Base-by-base conservation (phyloP, 1,140 invertebrate genomes). In the Eumaeus atala region DNA sequence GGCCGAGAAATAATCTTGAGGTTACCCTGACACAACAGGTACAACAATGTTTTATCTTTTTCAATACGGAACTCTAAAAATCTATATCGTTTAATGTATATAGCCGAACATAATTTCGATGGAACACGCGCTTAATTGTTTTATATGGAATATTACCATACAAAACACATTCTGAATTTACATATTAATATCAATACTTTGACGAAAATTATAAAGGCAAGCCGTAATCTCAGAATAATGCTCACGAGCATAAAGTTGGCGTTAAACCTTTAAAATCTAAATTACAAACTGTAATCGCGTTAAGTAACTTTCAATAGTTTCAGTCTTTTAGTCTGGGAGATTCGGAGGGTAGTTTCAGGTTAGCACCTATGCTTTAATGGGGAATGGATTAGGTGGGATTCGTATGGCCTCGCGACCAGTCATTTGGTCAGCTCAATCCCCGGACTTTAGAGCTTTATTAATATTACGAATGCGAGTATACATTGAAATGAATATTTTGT, bases 271-370 rank as follows among this genome's bases (percentile, higher is more conserved):
- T 44, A 17, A 44, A 44, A 40, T 59, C 52, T 56, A 65, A 67
- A 75, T 68, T 71, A 59, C 54, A 44, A 47, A 48, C 48, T 49
- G 33, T 57, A 77, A 78, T 74, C 76, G 62, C 62, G 58, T 67
- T 71, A 76, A 81, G 71, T 83, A 78, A 84, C 74, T 85, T 82
- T 84, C 73, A 76, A 82, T 84, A 82, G 82, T 84, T 84, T 77
- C 72, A 61, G 67, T 44, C 16, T 44, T 44, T 44, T 37, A 37
- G 35, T 37, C 35, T 37, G 8, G 9, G 9, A 37, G 35, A 17
- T 14, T 44, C 8, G 17, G 52, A 62, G 64, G 70, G 69, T 73
- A 75, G 74, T 72, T 73, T 62, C 62, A 76, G 70, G 74, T 78
- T 79, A 80, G 70, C 76, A 78, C 79, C 75, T 84, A 75, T 70